These are phyloP conservation scores for Thyatira batis DNA, from an alignment of 2,888 invertebrate genomes.

Conservation along the genomic window DNA sequence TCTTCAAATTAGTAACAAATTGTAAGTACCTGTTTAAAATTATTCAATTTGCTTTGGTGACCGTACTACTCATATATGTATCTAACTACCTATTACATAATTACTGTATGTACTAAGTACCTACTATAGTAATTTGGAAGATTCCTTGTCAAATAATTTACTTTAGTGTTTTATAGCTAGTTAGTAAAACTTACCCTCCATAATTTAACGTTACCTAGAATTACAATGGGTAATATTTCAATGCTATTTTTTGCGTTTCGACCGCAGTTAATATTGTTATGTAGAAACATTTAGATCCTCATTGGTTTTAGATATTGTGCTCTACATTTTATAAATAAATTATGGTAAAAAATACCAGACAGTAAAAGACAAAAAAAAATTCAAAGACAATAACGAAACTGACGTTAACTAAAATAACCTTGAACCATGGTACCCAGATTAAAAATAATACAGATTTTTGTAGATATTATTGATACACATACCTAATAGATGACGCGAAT, in stretches of 20 bases:
- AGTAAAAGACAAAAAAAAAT: neutral
- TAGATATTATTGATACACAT: too few relatives aligned
- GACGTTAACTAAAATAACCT: too few relatives aligned
- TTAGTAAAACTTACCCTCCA: slow-evolving; percentile 20
- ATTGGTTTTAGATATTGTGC: neutral
- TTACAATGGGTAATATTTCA: neutral
- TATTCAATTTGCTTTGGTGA: too few relatives aligned
- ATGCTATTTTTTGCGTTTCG: neutral
- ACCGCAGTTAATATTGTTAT: neutral
- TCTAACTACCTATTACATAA: too few relatives aligned
- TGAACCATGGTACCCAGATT: too few relatives aligned
- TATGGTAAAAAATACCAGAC: neutral
- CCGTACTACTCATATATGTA: too few relatives aligned
- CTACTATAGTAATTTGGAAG: neutral
- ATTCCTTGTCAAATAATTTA: slow-evolving; percentile 19
- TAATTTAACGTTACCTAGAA: slow-evolving; percentile 17
- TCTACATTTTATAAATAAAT: neutral
- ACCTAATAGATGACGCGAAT: too few relatives aligned
- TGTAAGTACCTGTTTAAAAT: too few relatives aligned
- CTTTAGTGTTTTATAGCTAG: slow-evolving; percentile 25
- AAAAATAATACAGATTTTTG: too few relatives aligned
- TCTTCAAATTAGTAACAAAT: neutral
- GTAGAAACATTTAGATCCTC: neutral
- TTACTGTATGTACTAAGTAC: too few relatives aligned
- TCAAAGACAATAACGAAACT: too few relatives aligned